phyloP scores from a whole-genome alignment of 37 sponge, comb jelly and placozoan genomes.

The Chondrosia reniformis region DNA sequence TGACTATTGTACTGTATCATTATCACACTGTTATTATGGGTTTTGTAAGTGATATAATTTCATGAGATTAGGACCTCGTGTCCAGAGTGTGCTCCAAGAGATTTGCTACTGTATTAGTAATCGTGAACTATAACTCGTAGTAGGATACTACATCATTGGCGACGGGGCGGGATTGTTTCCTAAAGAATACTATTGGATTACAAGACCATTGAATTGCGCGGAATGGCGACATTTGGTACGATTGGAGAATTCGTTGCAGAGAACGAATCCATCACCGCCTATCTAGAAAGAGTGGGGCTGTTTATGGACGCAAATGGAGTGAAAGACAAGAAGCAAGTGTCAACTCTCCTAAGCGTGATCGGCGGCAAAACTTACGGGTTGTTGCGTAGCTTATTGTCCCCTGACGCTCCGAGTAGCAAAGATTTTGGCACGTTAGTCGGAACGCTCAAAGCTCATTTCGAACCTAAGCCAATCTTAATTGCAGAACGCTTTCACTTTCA shows the following conservation, averaged over 20 bases:
- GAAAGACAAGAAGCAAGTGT: not conserved
- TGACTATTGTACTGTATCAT: too few species aligned
- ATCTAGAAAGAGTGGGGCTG: not conserved
- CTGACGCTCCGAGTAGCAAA: not conserved
- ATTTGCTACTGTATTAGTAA: too few species aligned
- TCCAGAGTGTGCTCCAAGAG: too few species aligned
- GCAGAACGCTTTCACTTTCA: constrained; percentile 6
- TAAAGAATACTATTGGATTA: too few species aligned
- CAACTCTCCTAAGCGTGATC: not conserved
- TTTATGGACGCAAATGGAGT: not conserved
- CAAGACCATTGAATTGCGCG: not conserved
- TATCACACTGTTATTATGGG: too few species aligned
- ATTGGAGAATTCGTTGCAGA: not conserved
- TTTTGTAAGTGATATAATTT: too few species aligned
- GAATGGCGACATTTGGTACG: not conserved
- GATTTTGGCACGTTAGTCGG: not conserved
- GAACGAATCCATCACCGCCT: not conserved
- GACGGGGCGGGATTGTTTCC: too few species aligned
- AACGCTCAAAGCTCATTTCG: not conserved
- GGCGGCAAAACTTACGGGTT: not conserved
- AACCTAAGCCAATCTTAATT: not conserved
- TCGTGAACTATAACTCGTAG: too few species aligned
- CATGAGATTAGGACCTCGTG: too few species aligned
- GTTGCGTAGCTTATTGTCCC: not conserved
- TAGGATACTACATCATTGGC: too few species aligned